Percentiles rank a stretch among this genome's conserved stretches.
These are phyloP conservation scores for Stercorarius parasiticus DNA, from an alignment of 2,113 vertebrate genomes.

Conservation along the genomic window DNA sequence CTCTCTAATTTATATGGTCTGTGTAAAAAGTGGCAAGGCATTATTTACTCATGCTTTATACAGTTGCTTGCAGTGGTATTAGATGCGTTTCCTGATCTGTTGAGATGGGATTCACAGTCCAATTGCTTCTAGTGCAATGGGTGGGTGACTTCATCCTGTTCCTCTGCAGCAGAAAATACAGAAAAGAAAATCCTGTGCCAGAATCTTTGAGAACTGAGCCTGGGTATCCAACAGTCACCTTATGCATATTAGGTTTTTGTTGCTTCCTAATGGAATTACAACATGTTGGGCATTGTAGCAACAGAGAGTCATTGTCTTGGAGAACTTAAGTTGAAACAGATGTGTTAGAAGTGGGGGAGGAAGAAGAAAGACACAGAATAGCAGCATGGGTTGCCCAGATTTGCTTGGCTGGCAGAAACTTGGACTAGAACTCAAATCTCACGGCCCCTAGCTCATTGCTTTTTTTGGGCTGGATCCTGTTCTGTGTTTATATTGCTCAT, in stretches of 20 bases:
- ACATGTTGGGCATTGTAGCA: conserved; percentile 15
- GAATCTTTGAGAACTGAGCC: background rate
- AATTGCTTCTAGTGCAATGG: background rate
- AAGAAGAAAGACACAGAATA: conserved; percentile 27
- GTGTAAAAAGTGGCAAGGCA: background rate
- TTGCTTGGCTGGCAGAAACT: conserved; percentile 25
- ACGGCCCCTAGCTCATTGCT: background rate
- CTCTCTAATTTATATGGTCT: background rate
- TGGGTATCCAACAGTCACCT: background rate
- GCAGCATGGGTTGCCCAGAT: conserved; percentile 15
- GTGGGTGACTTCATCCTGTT: background rate
- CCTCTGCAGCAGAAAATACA: background rate
- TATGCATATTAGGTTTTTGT: background rate
- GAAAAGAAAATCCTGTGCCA: background rate
- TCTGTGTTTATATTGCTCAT: background rate
- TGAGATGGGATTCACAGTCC: background rate
- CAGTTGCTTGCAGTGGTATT: background rate
- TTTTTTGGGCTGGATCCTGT: conserved; percentile 17
- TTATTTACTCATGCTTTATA: background rate
- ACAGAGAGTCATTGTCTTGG: conserved; percentile 34
- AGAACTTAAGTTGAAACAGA: conserved; percentile 48
- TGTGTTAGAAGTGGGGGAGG: conserved; percentile 14
- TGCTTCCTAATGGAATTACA: conserved; percentile 13
- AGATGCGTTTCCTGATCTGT: background rate
- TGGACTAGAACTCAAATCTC: conserved; percentile 19